These are phyloP conservation scores for Adelphocoris suturalis DNA, from an alignment of 2,888 invertebrate species.

Conservation along the genomic window DNA sequence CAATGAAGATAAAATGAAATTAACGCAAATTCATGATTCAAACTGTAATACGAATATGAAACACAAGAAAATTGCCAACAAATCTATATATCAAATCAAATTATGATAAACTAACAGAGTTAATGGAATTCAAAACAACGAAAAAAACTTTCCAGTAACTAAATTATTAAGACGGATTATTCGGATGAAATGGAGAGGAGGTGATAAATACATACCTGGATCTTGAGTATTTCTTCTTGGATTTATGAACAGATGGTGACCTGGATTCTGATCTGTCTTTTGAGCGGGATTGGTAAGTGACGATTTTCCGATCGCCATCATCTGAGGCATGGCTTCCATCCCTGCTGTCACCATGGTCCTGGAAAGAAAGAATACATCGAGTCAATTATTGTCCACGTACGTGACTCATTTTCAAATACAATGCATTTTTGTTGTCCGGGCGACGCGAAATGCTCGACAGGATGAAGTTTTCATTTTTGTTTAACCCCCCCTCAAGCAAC, in stretches of 20 bases:
- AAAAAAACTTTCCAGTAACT: background rate
- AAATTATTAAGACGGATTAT: background rate
- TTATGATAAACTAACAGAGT: constrained; percentile 15
- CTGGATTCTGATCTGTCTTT: constrained; percentile 74
- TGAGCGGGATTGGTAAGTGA: constrained; percentile 71
- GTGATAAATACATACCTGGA: constrained; percentile 71
- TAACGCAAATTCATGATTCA: constrained; percentile 28
- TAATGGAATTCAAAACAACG: background rate
- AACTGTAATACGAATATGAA: background rate
- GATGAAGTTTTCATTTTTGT: too few relatives aligned
- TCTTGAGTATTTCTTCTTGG: constrained; percentile 74
- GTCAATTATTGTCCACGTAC: too few relatives aligned
- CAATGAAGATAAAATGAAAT: constrained; percentile 5
- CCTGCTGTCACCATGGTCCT: constrained; percentile 57
- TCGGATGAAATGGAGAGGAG: background rate
- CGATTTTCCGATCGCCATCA: constrained; percentile 68
- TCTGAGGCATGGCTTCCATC: constrained; percentile 52
- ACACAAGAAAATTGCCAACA: constrained; percentile 45
- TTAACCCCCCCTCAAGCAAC: too few relatives aligned
- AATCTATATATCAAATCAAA: constrained; percentile 44
- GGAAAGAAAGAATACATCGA: background rate
- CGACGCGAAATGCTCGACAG: too few relatives aligned
- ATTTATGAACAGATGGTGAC: constrained; percentile 74
- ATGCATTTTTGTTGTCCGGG: too few relatives aligned
- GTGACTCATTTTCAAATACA: too few relatives aligned